Evolutionary conservation across 2,797 vertebrate species (phyloP).

Genomic region (Poecilia wingei): DNA sequence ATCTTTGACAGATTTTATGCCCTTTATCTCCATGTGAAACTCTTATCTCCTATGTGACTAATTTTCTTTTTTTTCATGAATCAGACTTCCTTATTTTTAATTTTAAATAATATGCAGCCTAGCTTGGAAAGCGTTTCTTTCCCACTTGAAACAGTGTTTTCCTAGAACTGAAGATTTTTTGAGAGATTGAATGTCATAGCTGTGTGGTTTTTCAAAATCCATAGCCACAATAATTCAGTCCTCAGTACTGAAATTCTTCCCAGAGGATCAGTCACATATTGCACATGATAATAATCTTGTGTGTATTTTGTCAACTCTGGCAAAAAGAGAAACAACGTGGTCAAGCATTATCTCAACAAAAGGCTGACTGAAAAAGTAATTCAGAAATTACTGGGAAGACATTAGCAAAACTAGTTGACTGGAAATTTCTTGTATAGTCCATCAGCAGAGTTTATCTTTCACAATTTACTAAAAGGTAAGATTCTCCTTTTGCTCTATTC

Average conservation of each 20-base stretch:
- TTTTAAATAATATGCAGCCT: not conserved
- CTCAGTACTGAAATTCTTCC: not conserved
- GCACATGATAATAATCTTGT: not conserved
- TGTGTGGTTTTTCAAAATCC: not conserved
- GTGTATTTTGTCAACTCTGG: not conserved
- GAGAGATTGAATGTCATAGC: not conserved
- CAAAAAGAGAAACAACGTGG: not conserved
- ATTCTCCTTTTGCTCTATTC: not conserved
- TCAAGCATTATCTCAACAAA: not conserved
- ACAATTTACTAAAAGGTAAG: not conserved
- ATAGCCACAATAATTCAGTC: not conserved
- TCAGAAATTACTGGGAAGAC: not conserved
- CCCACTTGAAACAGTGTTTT: not conserved
- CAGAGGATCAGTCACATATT: not conserved
- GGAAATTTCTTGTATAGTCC: too few species aligned
- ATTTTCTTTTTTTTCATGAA: not conserved
- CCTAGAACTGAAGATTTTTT: not conserved
- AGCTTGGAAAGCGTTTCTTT: not conserved
- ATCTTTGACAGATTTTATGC: not conserved
- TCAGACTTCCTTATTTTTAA: not conserved
- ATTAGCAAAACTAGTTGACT: not conserved
- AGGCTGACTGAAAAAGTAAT: not conserved
- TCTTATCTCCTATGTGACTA: not conserved
- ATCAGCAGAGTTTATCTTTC: not conserved
- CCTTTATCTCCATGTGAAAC: not conserved